A percentile compares a stretch with the other conserved stretches of the same genome.
phyloP scores from a whole-genome alignment of 1,140 invertebrate genomes.

The Heliconius hermathena region DNA sequence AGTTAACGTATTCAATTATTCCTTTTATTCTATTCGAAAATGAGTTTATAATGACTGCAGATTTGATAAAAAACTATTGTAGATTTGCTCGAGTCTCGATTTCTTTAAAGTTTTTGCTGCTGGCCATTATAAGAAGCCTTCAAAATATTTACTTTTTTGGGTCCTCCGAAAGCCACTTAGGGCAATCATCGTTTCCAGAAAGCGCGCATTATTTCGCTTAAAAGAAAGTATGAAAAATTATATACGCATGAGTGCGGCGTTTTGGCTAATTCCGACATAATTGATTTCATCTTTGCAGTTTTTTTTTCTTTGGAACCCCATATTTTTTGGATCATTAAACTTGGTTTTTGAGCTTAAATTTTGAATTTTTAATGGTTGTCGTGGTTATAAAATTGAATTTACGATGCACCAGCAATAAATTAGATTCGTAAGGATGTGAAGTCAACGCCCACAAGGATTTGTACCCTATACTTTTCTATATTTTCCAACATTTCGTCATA shows the following conservation, averaged over 20 bases:
- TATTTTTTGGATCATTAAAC: constrained; percentile 30
- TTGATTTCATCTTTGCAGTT: constrained; percentile 29
- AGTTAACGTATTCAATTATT: background rate
- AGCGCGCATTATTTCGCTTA: constrained; percentile 11
- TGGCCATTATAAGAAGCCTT: constrained; percentile 17
- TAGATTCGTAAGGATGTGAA: background rate
- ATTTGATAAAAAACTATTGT: background rate
- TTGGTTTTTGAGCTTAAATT: background rate
- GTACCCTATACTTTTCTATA: too few species aligned
- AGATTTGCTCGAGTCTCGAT: background rate
- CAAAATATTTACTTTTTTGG: constrained; percentile 30
- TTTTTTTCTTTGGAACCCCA: background rate
- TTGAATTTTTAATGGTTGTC: constrained; percentile 2
- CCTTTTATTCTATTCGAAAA: constrained; percentile 4
- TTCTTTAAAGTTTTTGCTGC: constrained; percentile 10
- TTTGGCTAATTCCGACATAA: constrained; percentile 30
- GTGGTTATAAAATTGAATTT: constrained; percentile 23
- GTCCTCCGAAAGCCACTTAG: constrained; percentile 24
- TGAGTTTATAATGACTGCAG: constrained; percentile 1
- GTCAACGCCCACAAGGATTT: background rate
- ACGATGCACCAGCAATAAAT: constrained; percentile 13
- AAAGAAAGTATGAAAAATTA: constrained; percentile 27
- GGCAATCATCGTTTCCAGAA: constrained; percentile 32
- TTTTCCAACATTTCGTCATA: background rate
- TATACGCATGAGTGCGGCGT: constrained; percentile 12